A percentile compares a stretch with the other conserved stretches of the same genome.
Conservation (phyloP, 2,113 vertebrate species). For the Heterotilapia buettikoferi region DNA sequence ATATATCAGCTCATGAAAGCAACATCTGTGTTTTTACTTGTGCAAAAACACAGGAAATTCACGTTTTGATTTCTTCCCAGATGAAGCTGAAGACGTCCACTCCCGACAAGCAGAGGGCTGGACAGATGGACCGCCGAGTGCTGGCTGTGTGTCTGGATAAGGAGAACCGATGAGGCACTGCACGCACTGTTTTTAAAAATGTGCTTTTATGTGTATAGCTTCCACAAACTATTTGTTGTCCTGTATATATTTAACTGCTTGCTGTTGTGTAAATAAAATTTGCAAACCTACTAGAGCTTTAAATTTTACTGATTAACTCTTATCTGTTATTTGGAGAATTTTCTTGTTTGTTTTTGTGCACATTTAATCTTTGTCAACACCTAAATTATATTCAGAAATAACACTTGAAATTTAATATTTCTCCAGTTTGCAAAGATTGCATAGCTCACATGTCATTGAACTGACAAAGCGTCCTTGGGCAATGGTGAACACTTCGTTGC, state of each 20-base stretch:
- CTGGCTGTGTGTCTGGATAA: slow-evolving; percentile 63
- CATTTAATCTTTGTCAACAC: neutral
- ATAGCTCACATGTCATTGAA: neutral
- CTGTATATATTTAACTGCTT: neutral
- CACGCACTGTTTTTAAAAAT: neutral
- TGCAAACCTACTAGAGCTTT: neutral
- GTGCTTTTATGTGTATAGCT: slow-evolving; percentile 32
- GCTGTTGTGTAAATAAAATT: slow-evolving; percentile 44
- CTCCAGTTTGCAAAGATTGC: neutral
- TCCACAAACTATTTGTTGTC: neutral
- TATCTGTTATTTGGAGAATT: neutral
- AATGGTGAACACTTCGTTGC: neutral
- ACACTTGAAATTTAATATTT: neutral
- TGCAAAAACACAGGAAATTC: neutral
- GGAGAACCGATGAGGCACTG: slow-evolving; percentile 62
- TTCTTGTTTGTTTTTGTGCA: neutral
- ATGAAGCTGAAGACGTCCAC: slow-evolving; percentile 68
- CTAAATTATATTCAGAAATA: neutral
- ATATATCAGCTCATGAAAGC: neutral
- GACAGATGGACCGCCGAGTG: slow-evolving; percentile 56
- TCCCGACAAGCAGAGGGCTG: slow-evolving; percentile 59
- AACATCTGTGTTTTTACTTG: neutral
- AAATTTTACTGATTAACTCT: neutral
- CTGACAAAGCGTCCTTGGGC: neutral
- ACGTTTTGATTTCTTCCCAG: slow-evolving; percentile 23